Evolutionary conservation across 2,113 vertebrate genomes (phyloP).

Genomic region (Odontophorus gujanensis): DNA sequence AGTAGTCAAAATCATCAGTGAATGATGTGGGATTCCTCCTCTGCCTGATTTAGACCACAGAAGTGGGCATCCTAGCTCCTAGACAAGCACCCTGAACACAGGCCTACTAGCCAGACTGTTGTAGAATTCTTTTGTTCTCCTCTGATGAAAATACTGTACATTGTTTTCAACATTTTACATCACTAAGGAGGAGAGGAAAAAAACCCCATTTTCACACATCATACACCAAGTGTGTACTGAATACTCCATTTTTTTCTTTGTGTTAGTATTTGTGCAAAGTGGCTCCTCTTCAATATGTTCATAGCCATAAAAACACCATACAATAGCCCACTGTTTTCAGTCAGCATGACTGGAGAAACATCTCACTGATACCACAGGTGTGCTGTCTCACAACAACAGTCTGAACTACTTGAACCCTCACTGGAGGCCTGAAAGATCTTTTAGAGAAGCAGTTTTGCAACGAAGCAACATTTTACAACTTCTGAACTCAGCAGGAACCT

Average conservation of each 20-base stretch:
- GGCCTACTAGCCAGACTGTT: background rate
- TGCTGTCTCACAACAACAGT: background rate
- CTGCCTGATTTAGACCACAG: background rate
- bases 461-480: background rate
- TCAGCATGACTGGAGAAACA: background rate
- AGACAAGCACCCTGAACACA: background rate
- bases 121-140: background rate
- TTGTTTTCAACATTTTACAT: background rate
- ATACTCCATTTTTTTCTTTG: background rate
- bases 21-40: background rate
- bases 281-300: background rate
- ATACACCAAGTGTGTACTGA: background rate
- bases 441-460: background rate
- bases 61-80: background rate
- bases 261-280: background rate
- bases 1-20: background rate
- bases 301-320: background rate
- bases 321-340: background rate
- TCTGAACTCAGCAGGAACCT: slow-evolving; percentile 2
- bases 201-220: background rate
- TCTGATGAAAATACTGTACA: background rate
- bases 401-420: background rate
- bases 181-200: background rate
- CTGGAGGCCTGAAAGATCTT: background rate
- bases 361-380: background rate